Base-by-base conservation (phyloP, 2,888 invertebrate species). In the Nomada fucata region DNA sequence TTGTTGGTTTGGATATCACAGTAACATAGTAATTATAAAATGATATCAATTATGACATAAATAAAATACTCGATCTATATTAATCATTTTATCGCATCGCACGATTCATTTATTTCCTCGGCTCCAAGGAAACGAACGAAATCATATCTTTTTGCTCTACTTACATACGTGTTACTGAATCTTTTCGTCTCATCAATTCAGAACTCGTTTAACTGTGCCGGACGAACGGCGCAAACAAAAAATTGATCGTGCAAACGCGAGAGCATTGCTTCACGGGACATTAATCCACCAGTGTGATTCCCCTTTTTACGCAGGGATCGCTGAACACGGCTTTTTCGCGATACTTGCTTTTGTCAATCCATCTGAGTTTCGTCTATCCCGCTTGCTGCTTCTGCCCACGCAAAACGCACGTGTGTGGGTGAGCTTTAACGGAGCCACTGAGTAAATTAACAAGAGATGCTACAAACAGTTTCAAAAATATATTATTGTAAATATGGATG, bases 271-370 rank as follows among this genome's bases (percentile, higher is more conserved):
- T 18, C 23, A 26, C 26, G 42, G 26, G 23, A 23, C 42, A 23
- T 63, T 61, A 23, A 64, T n/a, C 42, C 42, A 20, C n/a, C n/a
- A 15, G 42, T 18, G 23, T 23, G 42, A 44, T 5, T 55, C 11
- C 20, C 55, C 53, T 44, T 50, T 50, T 29, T 50, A 36, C 11
- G 15, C n/a, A 11, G 18, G 11, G 60, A n/a, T 20, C 53, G 53
- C 36, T 64, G 55, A n/a, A 64, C 64, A 47, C 57, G 44, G 15
- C 26, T 61, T 47, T 53, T 55, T 55, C 23, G 44, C 63, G 63
- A 63, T 52, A 13, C 11, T 55, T 23, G 2, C 15, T 18, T 57
- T 57, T 47, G 53, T n/a, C 53, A 53, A n/a, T 7, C n/a, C 9
- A 10, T n/a, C 53, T 3, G n/a, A 53, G 53, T n/a, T 26, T 59